Base-by-base conservation (phyloP, 2,797 vertebrate genomes). In the Remorina albescens region DNA sequence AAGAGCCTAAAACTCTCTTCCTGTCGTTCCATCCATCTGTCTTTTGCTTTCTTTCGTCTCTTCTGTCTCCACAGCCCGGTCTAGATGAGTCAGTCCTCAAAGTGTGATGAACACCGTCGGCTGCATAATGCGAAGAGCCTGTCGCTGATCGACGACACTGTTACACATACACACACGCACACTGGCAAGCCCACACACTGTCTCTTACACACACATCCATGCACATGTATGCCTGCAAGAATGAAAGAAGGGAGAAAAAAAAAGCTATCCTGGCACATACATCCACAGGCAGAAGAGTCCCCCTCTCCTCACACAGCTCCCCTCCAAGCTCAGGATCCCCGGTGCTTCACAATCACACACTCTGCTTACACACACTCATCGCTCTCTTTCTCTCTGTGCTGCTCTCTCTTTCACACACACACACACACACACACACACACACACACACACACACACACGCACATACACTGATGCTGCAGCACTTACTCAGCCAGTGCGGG, bases 381-480 rank as follows among this genome's bases (percentile, higher is more conserved):
- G 77, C 80, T 53, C 81, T 49, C 58, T 60, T 76, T 50, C 67
- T 30, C 81, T 37, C 67, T 32, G 54, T 74, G 56, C 80, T 41
- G 57, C 76, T 82, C 81, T 71, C 81, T 71, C 82, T 44, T 36
- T 23, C 58, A 30, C 41, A 32, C 76, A 78, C 78, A 67, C 84
- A 75, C 55, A 88, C 89, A 88, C 86, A 88, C 87, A 88, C 80
- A 86, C 89, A 91, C 84, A 67, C 84, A 75, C 55, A 88, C 89
- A 88, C 86, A 88, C 87, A 88, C 58, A 30, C 41, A 32, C 76
- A 78, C 78, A 67, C 84, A 75, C 55, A 88, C 89, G 87, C 86
- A 88, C 87, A 88, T 81, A 86, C 89, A 91, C 84, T 67, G 89
- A 92, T 92, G 93, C 93, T 93, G 93, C 92, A 92, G 91, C 91